Conservation (phyloP, 2,113 vertebrate genomes). For the Alectura lathami region DNA sequence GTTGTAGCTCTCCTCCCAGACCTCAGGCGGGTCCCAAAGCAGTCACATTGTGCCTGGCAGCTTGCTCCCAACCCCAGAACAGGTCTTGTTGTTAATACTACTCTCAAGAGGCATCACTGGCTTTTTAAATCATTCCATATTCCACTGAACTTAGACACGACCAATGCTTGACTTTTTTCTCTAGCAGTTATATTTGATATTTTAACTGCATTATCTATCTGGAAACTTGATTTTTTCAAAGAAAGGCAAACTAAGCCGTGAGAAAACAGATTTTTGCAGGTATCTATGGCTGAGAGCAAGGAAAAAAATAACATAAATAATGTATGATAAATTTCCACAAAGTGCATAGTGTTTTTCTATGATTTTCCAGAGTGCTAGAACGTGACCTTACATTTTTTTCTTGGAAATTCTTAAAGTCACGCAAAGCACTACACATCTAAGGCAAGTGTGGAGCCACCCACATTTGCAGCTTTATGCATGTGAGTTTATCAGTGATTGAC, state of each 20-base stretch:
- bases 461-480: rapidly evolving
- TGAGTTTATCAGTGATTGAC: not conserved
- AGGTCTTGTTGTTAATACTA: not conserved
- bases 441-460: rapidly evolving
- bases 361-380: not conserved
- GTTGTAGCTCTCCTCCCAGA: not conserved
- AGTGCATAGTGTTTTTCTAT: not conserved
- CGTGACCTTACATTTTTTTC: not conserved
- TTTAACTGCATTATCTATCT: not conserved
- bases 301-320: not conserved
- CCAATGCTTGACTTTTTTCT: not conserved
- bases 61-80: not conserved
- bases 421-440: not conserved
- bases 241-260: not conserved
- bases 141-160: not conserved
- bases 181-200: not conserved
- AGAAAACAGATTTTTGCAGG: not conserved
- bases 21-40: not conserved
- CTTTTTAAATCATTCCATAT: not conserved
- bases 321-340: not conserved
- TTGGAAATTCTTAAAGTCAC: not conserved
- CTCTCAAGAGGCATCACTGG: rapidly evolving
- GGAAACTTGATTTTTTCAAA: not conserved
- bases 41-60: not conserved
- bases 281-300: not conserved